A percentile compares a stretch with the other conserved stretches of the same genome.
These are phyloP conservation scores for Hypsibius dujardini DNA, from an alignment of 1,140 invertebrate genomes.

Conservation along the genomic window DNA sequence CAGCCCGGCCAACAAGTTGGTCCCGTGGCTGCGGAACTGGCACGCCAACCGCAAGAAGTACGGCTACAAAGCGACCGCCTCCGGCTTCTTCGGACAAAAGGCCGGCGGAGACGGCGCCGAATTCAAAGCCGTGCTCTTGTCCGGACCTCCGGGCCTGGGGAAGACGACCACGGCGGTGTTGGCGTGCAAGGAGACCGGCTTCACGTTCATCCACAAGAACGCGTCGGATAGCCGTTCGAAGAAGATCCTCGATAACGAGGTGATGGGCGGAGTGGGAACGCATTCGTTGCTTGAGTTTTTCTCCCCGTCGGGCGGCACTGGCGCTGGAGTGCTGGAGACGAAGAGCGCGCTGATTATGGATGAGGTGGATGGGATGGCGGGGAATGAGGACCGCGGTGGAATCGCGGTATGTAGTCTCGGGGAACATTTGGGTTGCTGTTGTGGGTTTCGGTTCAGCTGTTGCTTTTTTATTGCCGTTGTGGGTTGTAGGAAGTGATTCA, in stretches of 20 bases:
- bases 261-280: slow-evolving; percentile 39
- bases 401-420: slow-evolving; percentile 42
- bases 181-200: slow-evolving; percentile 64
- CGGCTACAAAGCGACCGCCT: neutral
- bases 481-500: slow-evolving; percentile 55
- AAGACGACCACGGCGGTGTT: slow-evolving; percentile 74
- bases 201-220: slow-evolving; percentile 84
- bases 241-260: slow-evolving; percentile 62
- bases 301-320: neutral
- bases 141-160: slow-evolving; percentile 82
- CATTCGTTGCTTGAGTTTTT: slow-evolving; percentile 1
- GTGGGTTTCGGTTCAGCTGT: too few species aligned
- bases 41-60: slow-evolving; percentile 54
- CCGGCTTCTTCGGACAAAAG: neutral
- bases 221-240: slow-evolving; percentile 92
- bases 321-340: neutral
- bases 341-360: slow-evolving; percentile 94
- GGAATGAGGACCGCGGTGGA: slow-evolving; percentile 94
- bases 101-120: slow-evolving; percentile 57
- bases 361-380: slow-evolving; percentile 99
- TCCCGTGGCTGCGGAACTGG: slow-evolving; percentile 77
- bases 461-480: slow-evolving; percentile 20
- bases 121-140: slow-evolving; percentile 78
- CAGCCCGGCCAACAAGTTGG: slow-evolving; percentile 76
- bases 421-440: too few species aligned